Percentiles rank a stretch among this genome's conserved stretches.
Conservation (phyloP, 2,888 invertebrate genomes). For the Drosophila tripunctata region DNA sequence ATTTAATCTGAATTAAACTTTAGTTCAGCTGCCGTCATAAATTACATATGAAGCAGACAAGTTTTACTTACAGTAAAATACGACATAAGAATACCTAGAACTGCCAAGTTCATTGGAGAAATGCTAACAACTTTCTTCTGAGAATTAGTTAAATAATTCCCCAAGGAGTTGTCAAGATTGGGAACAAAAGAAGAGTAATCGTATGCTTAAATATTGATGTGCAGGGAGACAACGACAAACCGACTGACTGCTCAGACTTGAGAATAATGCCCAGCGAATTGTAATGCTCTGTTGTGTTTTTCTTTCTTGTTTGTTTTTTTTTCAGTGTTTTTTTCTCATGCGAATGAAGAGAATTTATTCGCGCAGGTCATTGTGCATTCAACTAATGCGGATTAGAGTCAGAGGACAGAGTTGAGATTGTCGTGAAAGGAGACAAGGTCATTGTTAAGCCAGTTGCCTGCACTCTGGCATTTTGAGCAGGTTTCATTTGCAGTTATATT, state of each 20-base stretch:
- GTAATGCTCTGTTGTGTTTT: constrained; percentile 6
- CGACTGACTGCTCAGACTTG: not conserved
- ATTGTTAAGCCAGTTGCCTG: constrained; percentile 42
- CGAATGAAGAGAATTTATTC: constrained; percentile 43
- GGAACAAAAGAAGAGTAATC: constrained; percentile 33
- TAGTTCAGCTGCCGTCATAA: not conserved
- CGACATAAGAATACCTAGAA: not conserved
- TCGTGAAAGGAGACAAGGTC: constrained; percentile 1
- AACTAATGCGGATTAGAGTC: constrained; percentile 51
- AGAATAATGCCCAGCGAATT: constrained; percentile 35
- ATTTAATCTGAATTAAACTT: not conserved
- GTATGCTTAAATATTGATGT: constrained; percentile 55
- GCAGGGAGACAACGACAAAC: constrained; percentile 21
- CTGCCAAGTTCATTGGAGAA: constrained; percentile 14
- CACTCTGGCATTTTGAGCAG: constrained; percentile 50
- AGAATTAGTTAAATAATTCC: not conserved
- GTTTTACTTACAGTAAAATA: not conserved
- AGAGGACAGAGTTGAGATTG: constrained; percentile 5
- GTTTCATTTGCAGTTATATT: constrained; percentile 65
- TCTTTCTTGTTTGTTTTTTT: not conserved
- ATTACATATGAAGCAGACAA: not conserved
- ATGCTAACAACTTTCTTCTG: constrained; percentile 31
- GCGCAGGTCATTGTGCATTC: constrained; percentile 48
- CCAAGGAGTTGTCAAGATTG: not conserved
- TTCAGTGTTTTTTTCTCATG: constrained; percentile 9